Evolutionary conservation across 2,113 vertebrate species (phyloP), one percentile per base, ranked within the genome.

Genomic region (Microcebus griseorufus): DNA sequence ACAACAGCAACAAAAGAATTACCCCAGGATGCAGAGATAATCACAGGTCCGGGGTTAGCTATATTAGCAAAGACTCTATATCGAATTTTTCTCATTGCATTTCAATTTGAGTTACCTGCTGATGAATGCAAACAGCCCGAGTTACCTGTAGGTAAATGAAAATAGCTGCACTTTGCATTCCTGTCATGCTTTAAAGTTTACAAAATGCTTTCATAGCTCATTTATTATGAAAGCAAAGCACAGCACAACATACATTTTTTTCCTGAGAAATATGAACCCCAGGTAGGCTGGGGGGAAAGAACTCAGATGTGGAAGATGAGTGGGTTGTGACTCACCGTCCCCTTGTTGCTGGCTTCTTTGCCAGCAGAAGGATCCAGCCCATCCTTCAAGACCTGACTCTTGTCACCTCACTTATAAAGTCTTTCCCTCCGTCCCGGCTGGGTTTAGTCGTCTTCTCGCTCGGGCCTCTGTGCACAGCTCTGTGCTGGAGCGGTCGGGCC

Each of bases 201-300:
- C 27, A 32, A 93, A 96, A 39, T n/a, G 42, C 10, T 70, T 92
- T 92, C 60, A 58, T 70, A 84, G 20, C 22, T 93, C 37, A 51
- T 93, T 94, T 88, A 62, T 32, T 95, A 73, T 87, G 45, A 80
- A 90, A 90, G 55, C 39, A 84, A 91, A 60, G 10, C 75, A 51
- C 12, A 72, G 17, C 6, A 1, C 53, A 65, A 64, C 73, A 78
- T 22, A 22, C 12, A 16, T 39, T 72, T 34, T 39, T 39, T 2
- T 34, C n/a, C 73, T 78, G 67, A 92, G 62, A 78, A 90, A 42
- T 9, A 39, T 79, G 72, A 92, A 32, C 18, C 32, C 0, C 0
- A 51, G 11, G 34, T 42, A 51, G 60, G 34, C 80, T 45, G 6
- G 1, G 32, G 45, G 37, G 60, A 32, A n/a, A 45, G 62, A 67